Percentiles rank a stretch among this genome's conserved stretches.
phyloP scores from a whole-genome alignment of 2,797 vertebrate genomes.

The Micropoecilia bifurca region DNA sequence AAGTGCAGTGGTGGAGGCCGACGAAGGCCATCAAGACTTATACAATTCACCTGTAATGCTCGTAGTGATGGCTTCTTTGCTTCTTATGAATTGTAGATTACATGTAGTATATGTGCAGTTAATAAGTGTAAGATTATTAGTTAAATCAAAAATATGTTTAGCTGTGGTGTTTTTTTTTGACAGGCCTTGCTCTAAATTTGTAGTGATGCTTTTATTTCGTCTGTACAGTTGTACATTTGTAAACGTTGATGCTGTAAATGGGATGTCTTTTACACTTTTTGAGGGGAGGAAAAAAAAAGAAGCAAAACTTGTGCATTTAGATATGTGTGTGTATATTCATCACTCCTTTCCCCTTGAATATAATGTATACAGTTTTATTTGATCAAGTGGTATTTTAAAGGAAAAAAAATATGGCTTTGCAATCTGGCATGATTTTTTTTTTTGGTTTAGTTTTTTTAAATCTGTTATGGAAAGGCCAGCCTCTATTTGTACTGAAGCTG shows the following conservation, averaged over 20 bases:
- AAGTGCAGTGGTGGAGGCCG: slow-evolving; percentile 69
- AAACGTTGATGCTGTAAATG: slow-evolving; percentile 99
- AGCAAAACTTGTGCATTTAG: slow-evolving; percentile 92
- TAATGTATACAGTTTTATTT: slow-evolving; percentile 98
- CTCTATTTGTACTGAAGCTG: slow-evolving; percentile 94
- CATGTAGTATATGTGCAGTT: slow-evolving; percentile 98
- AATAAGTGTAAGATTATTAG: slow-evolving; percentile 97
- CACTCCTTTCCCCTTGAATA: slow-evolving; percentile 93
- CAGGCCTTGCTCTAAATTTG: slow-evolving; percentile 94
- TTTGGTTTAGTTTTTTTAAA: slow-evolving; percentile 82
- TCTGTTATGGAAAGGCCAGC: slow-evolving; percentile 88
- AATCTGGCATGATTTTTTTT: slow-evolving; percentile 75
- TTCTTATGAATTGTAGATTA: slow-evolving; percentile 93
- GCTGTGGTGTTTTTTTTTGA: slow-evolving; percentile 87
- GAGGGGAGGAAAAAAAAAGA: slow-evolving; percentile 78
- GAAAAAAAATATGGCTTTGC: slow-evolving; percentile 87
- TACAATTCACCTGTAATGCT: slow-evolving; percentile 89
- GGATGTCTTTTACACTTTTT: slow-evolving; percentile 93
- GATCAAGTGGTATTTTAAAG: slow-evolving; percentile 93
- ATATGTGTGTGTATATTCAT: slow-evolving; percentile 97
- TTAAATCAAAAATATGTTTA: slow-evolving; percentile 83
- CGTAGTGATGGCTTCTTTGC: slow-evolving; percentile 89
- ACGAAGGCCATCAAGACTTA: slow-evolving; percentile 84
- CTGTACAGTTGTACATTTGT: slow-evolving; percentile 99
- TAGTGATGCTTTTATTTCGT: slow-evolving; percentile 94